These are phyloP conservation scores for Bombus confusus DNA, from an alignment of 1,140 invertebrate species.

Conservation along the genomic window DNA sequence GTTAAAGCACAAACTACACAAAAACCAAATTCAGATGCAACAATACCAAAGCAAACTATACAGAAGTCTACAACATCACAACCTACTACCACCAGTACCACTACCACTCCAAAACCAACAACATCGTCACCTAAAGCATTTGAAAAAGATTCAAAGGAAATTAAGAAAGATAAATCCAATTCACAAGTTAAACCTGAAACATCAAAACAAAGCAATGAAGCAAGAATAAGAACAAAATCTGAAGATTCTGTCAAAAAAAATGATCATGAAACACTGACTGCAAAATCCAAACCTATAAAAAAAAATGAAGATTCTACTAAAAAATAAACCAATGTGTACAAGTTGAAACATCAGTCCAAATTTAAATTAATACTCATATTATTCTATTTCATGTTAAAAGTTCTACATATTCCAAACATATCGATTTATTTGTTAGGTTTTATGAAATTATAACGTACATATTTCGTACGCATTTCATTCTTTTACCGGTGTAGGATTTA, in stretches of 20 bases:
- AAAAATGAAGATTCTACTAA: slow-evolving; percentile 22
- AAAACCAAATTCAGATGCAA: slow-evolving; percentile 38
- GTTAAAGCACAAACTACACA: slow-evolving; percentile 45
- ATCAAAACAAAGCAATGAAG: neutral
- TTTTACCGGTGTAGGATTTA: neutral
- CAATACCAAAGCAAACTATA: slow-evolving; percentile 33
- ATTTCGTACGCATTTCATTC: slow-evolving; percentile 5
- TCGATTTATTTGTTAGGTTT: slow-evolving; percentile 28
- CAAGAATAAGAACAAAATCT: slow-evolving; percentile 34
- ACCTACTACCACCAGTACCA: slow-evolving; percentile 34
- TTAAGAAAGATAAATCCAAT: slow-evolving; percentile 18
- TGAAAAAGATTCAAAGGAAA: slow-evolving; percentile 23
- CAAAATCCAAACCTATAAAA: slow-evolving; percentile 31
- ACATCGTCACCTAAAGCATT: slow-evolving; percentile 29
- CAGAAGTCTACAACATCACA: slow-evolving; percentile 4
- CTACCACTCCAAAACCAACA: slow-evolving; percentile 32
- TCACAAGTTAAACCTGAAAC: neutral
- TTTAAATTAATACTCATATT: neutral
- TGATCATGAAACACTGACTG: neutral
- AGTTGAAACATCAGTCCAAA: neutral
- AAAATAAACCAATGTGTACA: neutral
- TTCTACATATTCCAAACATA: slow-evolving; percentile 46
- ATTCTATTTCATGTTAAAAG: slow-evolving; percentile 35
- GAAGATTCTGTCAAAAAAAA: slow-evolving; percentile 19
- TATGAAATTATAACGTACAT: neutral